Conservation (phyloP, 1,140 invertebrate species). For the Drosophila sproati region DNA sequence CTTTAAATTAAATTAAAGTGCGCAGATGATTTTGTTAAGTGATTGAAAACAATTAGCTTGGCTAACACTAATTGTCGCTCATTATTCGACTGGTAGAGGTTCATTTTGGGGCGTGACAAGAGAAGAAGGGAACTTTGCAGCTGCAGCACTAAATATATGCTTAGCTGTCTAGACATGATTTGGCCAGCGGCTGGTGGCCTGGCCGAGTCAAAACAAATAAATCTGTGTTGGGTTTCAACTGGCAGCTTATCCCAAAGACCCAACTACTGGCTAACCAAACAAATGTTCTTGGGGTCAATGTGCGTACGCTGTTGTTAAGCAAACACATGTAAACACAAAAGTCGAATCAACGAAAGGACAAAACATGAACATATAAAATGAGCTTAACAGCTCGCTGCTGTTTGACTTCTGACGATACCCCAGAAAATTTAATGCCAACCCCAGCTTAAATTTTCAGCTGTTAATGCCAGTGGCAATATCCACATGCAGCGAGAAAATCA, state of each 20-base stretch:
- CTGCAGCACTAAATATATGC: slow-evolving; percentile 55
- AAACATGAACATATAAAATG: slow-evolving; percentile 72
- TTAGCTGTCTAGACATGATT: slow-evolving; percentile 71
- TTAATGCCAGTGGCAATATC: slow-evolving; percentile 14
- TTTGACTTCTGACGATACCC: slow-evolving; percentile 58
- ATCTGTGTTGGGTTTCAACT: slow-evolving; percentile 61
- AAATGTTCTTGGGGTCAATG: slow-evolving; percentile 69
- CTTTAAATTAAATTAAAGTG: slow-evolving; percentile 36
- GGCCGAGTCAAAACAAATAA: slow-evolving; percentile 62
- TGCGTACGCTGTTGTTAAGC: slow-evolving; percentile 30
- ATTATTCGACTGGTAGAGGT: slow-evolving; percentile 23
- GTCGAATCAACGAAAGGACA: slow-evolving; percentile 47
- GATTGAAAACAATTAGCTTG: slow-evolving; percentile 19
- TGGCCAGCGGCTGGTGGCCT: slow-evolving; percentile 45
- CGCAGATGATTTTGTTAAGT: slow-evolving; percentile 10
- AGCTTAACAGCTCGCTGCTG: slow-evolving; percentile 65
- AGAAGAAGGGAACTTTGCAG: slow-evolving; percentile 15
- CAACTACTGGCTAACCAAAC: slow-evolving; percentile 56
- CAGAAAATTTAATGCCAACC: slow-evolving; percentile 49
- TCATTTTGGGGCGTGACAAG: not conserved
- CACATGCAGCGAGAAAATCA: not conserved
- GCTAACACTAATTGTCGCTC: slow-evolving; percentile 27
- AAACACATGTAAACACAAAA: slow-evolving; percentile 72
- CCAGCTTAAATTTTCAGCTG: slow-evolving; percentile 43
- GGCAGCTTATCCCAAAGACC: slow-evolving; percentile 7